phyloP scores from a whole-genome alignment of 2,888 invertebrate species.

The Drosophila ustulata region DNA sequence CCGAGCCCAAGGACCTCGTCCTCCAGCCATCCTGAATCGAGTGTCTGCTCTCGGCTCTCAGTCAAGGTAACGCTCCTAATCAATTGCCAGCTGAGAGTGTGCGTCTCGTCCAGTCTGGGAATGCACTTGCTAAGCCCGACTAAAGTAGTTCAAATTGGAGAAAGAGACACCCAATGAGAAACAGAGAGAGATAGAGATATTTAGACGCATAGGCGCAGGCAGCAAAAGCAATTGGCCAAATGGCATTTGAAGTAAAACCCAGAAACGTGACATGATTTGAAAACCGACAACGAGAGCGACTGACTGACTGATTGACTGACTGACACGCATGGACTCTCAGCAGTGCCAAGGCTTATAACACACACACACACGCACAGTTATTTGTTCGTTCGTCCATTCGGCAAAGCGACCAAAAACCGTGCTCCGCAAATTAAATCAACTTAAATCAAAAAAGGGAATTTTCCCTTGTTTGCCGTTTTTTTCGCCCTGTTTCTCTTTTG shows the following conservation, averaged over 20 bases:
- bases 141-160: background rate
- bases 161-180: background rate
- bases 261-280: constrained; percentile 72
- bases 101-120: constrained; percentile 6
- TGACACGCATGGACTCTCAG: constrained; percentile 36
- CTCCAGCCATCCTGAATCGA: background rate
- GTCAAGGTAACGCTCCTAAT: constrained; percentile 21
- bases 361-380: constrained; percentile 12
- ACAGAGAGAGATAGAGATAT: background rate
- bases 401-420: constrained; percentile 26
- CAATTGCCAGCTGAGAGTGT: constrained; percentile 27
- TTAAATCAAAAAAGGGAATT: constrained; percentile 14
- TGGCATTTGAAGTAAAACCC: constrained; percentile 71
- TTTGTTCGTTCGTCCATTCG: constrained; percentile 22
- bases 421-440: constrained; percentile 54
- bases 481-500: background rate
- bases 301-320: constrained; percentile 20
- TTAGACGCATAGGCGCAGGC: background rate
- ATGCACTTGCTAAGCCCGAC: constrained; percentile 21
- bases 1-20: too few relatives aligned
- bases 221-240: constrained; percentile 69
- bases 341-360: background rate
- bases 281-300: constrained; percentile 23
- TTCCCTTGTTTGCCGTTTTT: background rate
- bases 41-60: background rate